phyloP scores from a whole-genome alignment of 2,797 vertebrate species.

The Lagocephalus sceleratus region DNA sequence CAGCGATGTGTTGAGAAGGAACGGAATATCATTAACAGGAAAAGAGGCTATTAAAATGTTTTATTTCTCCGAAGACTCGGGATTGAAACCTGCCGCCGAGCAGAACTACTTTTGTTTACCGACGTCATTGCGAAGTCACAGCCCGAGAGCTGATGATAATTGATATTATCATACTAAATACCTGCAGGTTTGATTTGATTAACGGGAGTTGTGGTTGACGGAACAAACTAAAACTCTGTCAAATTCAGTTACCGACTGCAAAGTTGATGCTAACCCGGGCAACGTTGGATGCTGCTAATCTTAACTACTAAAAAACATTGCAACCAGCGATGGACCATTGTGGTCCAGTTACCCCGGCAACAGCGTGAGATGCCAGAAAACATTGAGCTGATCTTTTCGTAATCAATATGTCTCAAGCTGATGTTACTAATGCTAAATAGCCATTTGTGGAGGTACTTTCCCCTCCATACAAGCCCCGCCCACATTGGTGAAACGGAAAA shows the following conservation, averaged over 20 bases:
- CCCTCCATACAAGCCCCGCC: too few relatives aligned
- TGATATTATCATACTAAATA: conserved; percentile 78
- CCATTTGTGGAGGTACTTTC: too few relatives aligned
- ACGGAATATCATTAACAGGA: conserved; percentile 87
- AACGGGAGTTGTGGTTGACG: conserved; percentile 59
- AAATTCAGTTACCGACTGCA: conserved; percentile 38
- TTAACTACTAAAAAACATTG: too few relatives aligned
- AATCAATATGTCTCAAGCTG: too few relatives aligned
- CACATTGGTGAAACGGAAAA: background rate
- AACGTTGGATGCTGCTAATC: background rate
- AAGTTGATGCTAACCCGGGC: conserved; percentile 20
- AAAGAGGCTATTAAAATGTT: conserved; percentile 84
- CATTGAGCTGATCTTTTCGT: too few relatives aligned
- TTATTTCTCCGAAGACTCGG: conserved; percentile 76
- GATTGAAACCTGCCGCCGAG: conserved; percentile 76
- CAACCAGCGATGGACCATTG: too few relatives aligned
- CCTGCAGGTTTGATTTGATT: conserved; percentile 70
- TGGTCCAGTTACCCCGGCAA: too few relatives aligned
- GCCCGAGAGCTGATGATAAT: conserved; percentile 71
- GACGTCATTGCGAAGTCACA: conserved; percentile 65
- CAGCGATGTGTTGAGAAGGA: conserved; percentile 89
- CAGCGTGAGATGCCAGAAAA: too few relatives aligned
- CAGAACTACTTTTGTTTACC: conserved; percentile 73
- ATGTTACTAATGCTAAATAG: too few relatives aligned
- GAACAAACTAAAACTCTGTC: conserved; percentile 57